Conservation (phyloP, 2,888 invertebrate genomes). For the Brenthis ino region DNA sequence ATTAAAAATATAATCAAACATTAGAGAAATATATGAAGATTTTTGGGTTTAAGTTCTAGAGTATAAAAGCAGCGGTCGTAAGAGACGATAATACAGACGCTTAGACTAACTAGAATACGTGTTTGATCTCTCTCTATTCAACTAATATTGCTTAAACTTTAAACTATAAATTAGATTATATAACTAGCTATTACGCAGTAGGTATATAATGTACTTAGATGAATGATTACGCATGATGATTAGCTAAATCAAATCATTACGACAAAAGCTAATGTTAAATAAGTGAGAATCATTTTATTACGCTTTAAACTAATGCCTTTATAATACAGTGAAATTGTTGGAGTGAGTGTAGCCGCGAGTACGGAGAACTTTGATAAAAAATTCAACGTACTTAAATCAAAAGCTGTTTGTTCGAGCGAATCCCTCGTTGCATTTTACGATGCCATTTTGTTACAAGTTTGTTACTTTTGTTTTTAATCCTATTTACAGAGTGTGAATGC, state of each 20-base stretch:
- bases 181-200: too few relatives aligned
- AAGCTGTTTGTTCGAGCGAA: constrained; percentile 48
- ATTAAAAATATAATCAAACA: too few relatives aligned
- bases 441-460: constrained; percentile 47
- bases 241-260: not conserved
- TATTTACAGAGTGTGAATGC: constrained; percentile 45
- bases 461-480: constrained; percentile 52
- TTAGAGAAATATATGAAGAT: too few relatives aligned
- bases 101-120: too few relatives aligned
- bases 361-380: constrained; percentile 50
- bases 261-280: constrained; percentile 7
- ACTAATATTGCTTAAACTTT: too few relatives aligned
- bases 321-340: constrained; percentile 26
- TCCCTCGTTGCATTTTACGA: constrained; percentile 48
- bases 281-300: constrained; percentile 20
- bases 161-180: too few relatives aligned
- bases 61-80: too few relatives aligned
- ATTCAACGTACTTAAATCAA: constrained; percentile 55
- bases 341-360: constrained; percentile 35
- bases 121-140: too few relatives aligned
- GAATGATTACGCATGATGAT: too few relatives aligned
- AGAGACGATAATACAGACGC: too few relatives aligned
- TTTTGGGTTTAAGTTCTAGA: too few relatives aligned
- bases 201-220: too few relatives aligned
- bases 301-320: constrained; percentile 18